Percentiles rank a stretch among this genome's conserved stretches.
Conservation (phyloP, 1,140 invertebrate genomes). For the Lordiphosa clarofinis region DNA sequence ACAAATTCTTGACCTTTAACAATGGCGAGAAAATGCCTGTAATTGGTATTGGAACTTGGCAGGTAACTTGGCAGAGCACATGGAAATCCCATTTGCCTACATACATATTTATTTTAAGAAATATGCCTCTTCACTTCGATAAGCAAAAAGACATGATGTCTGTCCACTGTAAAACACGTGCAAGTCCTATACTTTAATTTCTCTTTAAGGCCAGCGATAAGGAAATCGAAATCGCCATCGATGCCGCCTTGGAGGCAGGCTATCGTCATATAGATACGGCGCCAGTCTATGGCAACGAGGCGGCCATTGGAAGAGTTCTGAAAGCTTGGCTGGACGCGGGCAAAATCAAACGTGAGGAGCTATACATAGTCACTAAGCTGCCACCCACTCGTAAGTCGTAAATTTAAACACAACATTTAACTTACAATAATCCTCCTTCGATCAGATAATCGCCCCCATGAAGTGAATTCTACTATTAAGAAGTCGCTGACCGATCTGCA, state of each 20-base stretch:
- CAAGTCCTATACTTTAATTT: conserved; percentile 3
- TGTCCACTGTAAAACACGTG: conserved; percentile 18
- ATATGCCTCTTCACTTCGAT: neutral
- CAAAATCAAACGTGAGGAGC: conserved; percentile 86
- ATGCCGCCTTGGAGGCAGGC: conserved; percentile 82
- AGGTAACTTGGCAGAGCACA: conserved; percentile 80
- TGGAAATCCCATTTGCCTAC: too few relatives aligned
- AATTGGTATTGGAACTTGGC: conserved; percentile 90
- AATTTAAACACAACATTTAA: neutral
- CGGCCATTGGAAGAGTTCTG: conserved; percentile 87
- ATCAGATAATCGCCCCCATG: conserved; percentile 83
- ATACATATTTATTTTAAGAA: too few relatives aligned
- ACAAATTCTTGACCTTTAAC: conserved; percentile 62
- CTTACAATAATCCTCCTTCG: neutral
- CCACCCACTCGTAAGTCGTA: conserved; percentile 74
- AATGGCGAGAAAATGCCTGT: conserved; percentile 85
- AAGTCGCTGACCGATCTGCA: conserved; percentile 87
- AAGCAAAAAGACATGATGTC: conserved; percentile 9
- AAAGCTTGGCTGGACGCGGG: conserved; percentile 87
- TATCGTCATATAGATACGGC: conserved; percentile 89
- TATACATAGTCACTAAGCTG: conserved; percentile 92
- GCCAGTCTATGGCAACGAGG: conserved; percentile 90
- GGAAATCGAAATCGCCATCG: conserved; percentile 86
- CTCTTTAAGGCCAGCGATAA: conserved; percentile 83
- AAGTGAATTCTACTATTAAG: conserved; percentile 87